Evolutionary conservation across 2,888 invertebrate species (phyloP), one percentile per base, ranked within the genome.

Genomic region (Pseudanteris insignis): DNA sequence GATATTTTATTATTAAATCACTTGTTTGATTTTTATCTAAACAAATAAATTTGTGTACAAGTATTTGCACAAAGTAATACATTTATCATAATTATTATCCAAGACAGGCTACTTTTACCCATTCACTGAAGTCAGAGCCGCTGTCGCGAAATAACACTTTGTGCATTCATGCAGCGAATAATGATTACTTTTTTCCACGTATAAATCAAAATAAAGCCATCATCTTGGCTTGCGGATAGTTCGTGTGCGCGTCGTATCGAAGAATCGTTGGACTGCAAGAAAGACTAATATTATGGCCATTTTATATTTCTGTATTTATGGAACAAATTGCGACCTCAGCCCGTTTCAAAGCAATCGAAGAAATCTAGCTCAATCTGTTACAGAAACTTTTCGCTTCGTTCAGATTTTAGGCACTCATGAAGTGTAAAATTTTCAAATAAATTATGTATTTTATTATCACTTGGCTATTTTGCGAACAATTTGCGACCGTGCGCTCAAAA

Each of bases 401-500:
- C 26, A 26, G 37, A 53, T 50, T 15, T 33, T 10, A 53, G 7
- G 24, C 47, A 26, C 18, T 36, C 37, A 29, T 40, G 15, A 55
- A 50, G 34, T 46, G 50, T 55, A 36, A 54, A 50, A 55, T 55
- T 32, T 26, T 44, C 60, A 44, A 55, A 61, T 61, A 55, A 50
- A 36, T 55, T 55, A 48, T 61, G 40, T 41, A 50, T 55, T 61
- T 61, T 61, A 55, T 55, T 55, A 50, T 40, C 25, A 28, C 15
- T 10, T 50, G 12, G 55, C 12, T 61, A 55, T 61, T 61, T 61
- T 61, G 50, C 40, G 46, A 55, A 50, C 55, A 61, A 61, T 61
- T 61, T 61, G 48, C 44, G 53, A 54, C 37, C 18, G 28, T n/a
- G 36, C 33, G 11, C 15, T n/a, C 47, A 13, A 40, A 47, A 53